A percentile compares a stretch with the other conserved stretches of the same genome.
These are phyloP conservation scores for Torymus aiolomorphi DNA, from an alignment of 2,888 invertebrate genomes.

Conservation along the genomic window DNA sequence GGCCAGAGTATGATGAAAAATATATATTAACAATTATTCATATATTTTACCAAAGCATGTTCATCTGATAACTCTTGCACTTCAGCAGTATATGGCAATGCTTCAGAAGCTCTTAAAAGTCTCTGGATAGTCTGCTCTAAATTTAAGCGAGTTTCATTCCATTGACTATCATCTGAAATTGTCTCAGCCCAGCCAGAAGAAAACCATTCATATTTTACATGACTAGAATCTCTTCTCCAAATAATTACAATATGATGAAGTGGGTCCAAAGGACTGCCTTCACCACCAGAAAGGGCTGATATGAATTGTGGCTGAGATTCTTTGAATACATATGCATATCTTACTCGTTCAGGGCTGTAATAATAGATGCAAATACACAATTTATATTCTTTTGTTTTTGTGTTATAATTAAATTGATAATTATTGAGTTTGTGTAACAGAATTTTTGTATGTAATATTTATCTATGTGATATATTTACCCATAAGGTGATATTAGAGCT, in stretches of 20 bases:
- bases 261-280: slow-evolving; percentile 81
- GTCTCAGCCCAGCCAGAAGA: slow-evolving; percentile 80
- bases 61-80: slow-evolving; percentile 78
- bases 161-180: slow-evolving; percentile 77
- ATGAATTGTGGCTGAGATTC: slow-evolving; percentile 91
- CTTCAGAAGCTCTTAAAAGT: slow-evolving; percentile 84
- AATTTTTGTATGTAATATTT: too few species aligned
- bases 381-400: slow-evolving; percentile 21
- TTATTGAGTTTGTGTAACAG: not conserved
- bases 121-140: slow-evolving; percentile 85
- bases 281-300: slow-evolving; percentile 82
- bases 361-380: slow-evolving; percentile 7
- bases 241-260: slow-evolving; percentile 89
- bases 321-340: slow-evolving; percentile 92
- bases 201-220: slow-evolving; percentile 94
- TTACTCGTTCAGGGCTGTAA: slow-evolving; percentile 78
- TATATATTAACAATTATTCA: slow-evolving; percentile 7
- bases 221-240: slow-evolving; percentile 91
- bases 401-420: not conserved
- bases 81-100: slow-evolving; percentile 86
- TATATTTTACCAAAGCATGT: slow-evolving; percentile 77
- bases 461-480: slow-evolving; percentile 64
- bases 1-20: too few species aligned
- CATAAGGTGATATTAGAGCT: slow-evolving; percentile 82
- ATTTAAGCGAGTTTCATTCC: slow-evolving; percentile 85